Evolutionary conservation across 2,113 vertebrate genomes (phyloP), one percentile per base, ranked within the genome.

Genomic region (Lophotis ruficrista): DNA sequence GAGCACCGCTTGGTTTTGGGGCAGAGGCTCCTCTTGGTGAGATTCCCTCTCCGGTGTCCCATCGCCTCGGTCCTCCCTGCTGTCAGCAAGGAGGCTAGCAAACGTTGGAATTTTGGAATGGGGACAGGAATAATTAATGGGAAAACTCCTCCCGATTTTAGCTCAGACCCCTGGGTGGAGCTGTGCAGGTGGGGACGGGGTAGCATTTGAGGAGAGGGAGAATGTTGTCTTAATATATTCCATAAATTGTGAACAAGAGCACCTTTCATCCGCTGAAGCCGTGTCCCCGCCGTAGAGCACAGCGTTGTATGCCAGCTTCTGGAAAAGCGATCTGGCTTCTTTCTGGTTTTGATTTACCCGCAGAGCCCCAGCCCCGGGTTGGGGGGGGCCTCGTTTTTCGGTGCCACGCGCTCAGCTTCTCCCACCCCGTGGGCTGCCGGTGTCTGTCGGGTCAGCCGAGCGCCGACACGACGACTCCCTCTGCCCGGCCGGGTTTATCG

Each of bases 401-500:
- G 9, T 38, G 37, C 54, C 8, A 3, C 0, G 0, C 47, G 20
- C 31, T 87, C 10, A 9, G 31, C 48, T 86, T 80, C 38, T 60
- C 14, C 37, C 10, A 23, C 3, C 21, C 41, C 9, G 4, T 22
- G 22, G 28, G 41, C 24, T 53, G 50, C 41, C 0, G 2, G 27
- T 71, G 2, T 43, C 41, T 19, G 2, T 57, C 2, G 0, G 9
- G 41, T 43, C 6, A 43, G 47, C 69, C 0, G 2, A 27, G 48
- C 53, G 1, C 3, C 9, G 30, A 20, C 62, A 2, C 14, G 3
- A 37, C 1, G 14, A 15, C 62, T 57, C 37, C 62, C 61, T 33
- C 54, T 76, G 79, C 53, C 53, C 1, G 0, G 64, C 77, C 48
- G 3, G 28, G 19, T 22, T 30, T 13, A 27, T 30, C 8, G 4